phyloP scores from a whole-genome alignment of 2,113 vertebrate species.

The Panurus biarmicus region DNA sequence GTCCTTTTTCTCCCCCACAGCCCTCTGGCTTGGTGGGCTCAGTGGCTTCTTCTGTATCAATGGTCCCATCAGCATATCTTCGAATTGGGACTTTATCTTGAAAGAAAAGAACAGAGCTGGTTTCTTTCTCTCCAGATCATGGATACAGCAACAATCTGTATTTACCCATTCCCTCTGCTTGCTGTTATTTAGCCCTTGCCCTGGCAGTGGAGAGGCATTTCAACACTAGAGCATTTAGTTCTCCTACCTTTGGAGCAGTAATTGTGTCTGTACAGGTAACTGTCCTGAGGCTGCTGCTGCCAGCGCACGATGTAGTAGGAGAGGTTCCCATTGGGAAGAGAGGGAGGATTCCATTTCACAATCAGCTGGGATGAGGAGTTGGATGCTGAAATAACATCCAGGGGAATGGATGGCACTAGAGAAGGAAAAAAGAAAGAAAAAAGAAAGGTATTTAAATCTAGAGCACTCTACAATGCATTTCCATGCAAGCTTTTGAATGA shows the following conservation, averaged over 20 bases:
- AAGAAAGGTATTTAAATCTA: not conserved
- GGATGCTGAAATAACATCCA: slow-evolving; percentile 87
- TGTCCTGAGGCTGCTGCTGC: slow-evolving; percentile 93
- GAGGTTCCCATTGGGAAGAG: slow-evolving; percentile 89
- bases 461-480: no score
- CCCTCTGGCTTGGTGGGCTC: slow-evolving; percentile 86
- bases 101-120: not conserved
- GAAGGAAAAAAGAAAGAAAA: not conserved
- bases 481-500: not conserved
- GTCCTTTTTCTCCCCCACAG: slow-evolving; percentile 77
- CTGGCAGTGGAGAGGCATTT: not conserved
- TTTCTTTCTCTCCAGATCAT: not conserved
- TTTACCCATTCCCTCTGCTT: not conserved
- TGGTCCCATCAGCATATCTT: slow-evolving; percentile 80
- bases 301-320: slow-evolving; percentile 92
- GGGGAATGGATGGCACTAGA: slow-evolving; percentile 89
- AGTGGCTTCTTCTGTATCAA: slow-evolving; percentile 84
- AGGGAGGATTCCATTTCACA: slow-evolving; percentile 91
- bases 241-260: slow-evolving; percentile 94
- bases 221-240: fast-evolving
- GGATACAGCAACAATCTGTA: not conserved
- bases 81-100: slow-evolving; percentile 90
- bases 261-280: slow-evolving; percentile 88
- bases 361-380: slow-evolving; percentile 93
- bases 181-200: not conserved